Evolutionary conservation across 2,113 vertebrate species (phyloP).

Genomic region (Gambusia affinis): DNA sequence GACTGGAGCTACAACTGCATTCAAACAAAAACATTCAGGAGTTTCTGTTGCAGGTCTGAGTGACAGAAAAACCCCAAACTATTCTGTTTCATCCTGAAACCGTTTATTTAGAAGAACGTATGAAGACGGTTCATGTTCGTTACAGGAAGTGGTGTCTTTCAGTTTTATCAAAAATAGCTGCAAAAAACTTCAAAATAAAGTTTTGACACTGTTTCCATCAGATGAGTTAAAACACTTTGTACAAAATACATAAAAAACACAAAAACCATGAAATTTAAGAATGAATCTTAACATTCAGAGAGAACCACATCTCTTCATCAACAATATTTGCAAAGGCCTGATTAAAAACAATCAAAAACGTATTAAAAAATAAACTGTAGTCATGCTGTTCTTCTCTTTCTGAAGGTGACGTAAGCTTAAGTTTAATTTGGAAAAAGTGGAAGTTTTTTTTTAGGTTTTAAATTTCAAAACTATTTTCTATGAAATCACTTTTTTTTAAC

Average conservation of each 20-base stretch:
- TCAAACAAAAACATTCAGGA: not conserved
- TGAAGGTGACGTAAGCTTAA: not conserved
- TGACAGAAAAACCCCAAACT: not conserved
- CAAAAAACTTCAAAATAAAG: conserved; percentile 47
- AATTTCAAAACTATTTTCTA: not conserved
- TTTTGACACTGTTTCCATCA: conserved; percentile 41
- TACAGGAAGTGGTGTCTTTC: conserved; percentile 12
- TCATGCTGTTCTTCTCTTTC: not conserved
- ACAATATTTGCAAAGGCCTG: not conserved
- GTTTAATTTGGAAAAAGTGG: not conserved
- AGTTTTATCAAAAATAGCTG: conserved; percentile 59
- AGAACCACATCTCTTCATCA: conserved; percentile 5
- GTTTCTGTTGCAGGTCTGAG: not conserved
- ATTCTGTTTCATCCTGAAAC: conserved; percentile 1
- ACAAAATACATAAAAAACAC: conserved; percentile 33
- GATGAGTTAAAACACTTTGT: conserved; percentile 14
- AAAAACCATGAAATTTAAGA: not conserved
- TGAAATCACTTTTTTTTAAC: not conserved
- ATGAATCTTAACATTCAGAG: conserved; percentile 20
- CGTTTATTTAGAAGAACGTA: conserved; percentile 33
- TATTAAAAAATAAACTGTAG: not conserved
- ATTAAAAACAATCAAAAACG: no score
- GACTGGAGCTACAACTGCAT: not conserved
- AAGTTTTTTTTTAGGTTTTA: not conserved
- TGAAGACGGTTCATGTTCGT: not conserved